These are phyloP conservation scores for Hydractinia echinata DNA, from an alignment of 30 jellyfish, hydroid and myxozoan species.

Conservation along the genomic window DNA sequence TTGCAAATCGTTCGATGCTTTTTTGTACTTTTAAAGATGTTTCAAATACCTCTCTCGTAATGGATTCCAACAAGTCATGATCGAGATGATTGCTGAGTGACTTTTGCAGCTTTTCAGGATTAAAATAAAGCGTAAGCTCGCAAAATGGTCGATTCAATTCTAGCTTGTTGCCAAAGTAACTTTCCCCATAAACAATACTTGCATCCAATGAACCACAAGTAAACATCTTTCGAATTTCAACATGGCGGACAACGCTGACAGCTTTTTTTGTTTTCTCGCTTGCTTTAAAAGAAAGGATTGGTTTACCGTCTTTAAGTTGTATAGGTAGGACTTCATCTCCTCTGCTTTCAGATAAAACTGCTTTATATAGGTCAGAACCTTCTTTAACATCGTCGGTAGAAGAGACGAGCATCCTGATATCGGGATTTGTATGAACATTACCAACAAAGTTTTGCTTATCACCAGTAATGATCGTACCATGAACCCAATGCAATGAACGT, in stretches of 20 bases:
- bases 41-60: slow-evolving; percentile 18
- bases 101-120: slow-evolving; percentile 27
- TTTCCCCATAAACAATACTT: slow-evolving; percentile 28
- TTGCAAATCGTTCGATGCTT: not conserved
- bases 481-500: slow-evolving; percentile 71
- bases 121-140: slow-evolving; percentile 37
- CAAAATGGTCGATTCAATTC: slow-evolving; percentile 42
- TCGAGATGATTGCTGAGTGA: slow-evolving; percentile 7
- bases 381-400: slow-evolving; percentile 33
- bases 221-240: not conserved
- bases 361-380: slow-evolving; percentile 46
- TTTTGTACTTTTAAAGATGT: slow-evolving; percentile 11
- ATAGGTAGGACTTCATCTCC: slow-evolving; percentile 4
- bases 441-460: slow-evolving; percentile 16
- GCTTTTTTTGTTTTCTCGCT: not conserved
- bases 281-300: not conserved
- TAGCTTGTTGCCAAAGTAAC: slow-evolving; percentile 44
- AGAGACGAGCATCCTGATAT: slow-evolving; percentile 45
- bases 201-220: slow-evolving; percentile 40
- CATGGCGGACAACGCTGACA: slow-evolving; percentile 21
- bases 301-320: slow-evolving; percentile 32
- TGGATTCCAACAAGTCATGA: slow-evolving; percentile 11
- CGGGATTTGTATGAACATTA: slow-evolving; percentile 36
- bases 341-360: slow-evolving; percentile 30
- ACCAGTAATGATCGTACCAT: slow-evolving; percentile 53